Evolutionary conservation across 2,113 vertebrate species (phyloP).

Genomic region (Stigmatopora nigra): DNA sequence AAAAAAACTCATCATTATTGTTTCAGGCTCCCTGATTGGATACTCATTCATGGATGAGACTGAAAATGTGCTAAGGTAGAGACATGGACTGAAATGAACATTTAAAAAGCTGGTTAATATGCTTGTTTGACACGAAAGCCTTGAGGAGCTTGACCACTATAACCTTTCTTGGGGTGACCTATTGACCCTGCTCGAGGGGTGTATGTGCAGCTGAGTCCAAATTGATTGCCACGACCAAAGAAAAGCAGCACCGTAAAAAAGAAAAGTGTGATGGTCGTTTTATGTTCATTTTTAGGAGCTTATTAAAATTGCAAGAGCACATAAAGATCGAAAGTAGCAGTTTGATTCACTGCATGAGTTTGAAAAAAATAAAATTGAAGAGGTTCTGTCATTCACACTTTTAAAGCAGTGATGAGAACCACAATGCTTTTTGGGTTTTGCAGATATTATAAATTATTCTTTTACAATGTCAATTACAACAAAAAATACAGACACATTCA

Average conservation of each 20-base stretch:
- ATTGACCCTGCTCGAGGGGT: constrained; percentile 14
- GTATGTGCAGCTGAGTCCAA: not conserved
- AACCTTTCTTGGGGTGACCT: constrained; percentile 24
- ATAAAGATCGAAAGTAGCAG: constrained; percentile 15
- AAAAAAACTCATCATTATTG: constrained; percentile 18
- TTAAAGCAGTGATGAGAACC: not conserved
- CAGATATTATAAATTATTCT: too few relatives aligned
- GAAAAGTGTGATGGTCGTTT: constrained; percentile 6
- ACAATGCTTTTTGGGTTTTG: not conserved
- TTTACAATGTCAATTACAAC: too few relatives aligned
- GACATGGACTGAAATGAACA: constrained; percentile 12
- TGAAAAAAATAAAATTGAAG: constrained; percentile 10
- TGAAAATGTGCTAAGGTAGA: not conserved
- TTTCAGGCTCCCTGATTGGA: constrained; percentile 7
- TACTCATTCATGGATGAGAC: constrained; percentile 17
- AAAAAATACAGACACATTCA: not conserved
- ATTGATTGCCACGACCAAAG: constrained; percentile 19
- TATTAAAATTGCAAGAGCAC: constrained; percentile 6
- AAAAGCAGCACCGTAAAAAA: constrained; percentile 8
- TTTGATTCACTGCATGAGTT: constrained; percentile 28
- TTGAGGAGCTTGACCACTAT: constrained; percentile 20
- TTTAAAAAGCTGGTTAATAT: constrained; percentile 21
- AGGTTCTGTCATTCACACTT: not conserved
- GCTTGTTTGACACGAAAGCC: constrained; percentile 21
- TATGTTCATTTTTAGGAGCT: constrained; percentile 15